Base-by-base conservation (phyloP, 2,797 vertebrate species). In the Neoniphon sammara region DNA sequence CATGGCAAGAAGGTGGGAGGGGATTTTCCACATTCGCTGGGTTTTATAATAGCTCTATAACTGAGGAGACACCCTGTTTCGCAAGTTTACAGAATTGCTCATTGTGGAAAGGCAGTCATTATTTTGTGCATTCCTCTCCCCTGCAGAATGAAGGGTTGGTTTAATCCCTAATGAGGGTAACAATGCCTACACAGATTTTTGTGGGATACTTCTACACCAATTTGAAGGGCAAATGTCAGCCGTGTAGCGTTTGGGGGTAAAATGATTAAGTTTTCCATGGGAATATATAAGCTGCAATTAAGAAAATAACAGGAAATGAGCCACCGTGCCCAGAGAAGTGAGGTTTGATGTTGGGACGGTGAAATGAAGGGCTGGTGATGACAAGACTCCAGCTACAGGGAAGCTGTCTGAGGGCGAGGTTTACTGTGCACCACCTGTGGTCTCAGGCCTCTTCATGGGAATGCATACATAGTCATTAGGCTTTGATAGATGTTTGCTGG, bases 381-480 rank as follows among this genome's bases (percentile, higher is more conserved):
- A 89, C 73, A 44, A 82, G 73, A 62, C 78, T 87, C 67, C 82
- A 79, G 87, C 85, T 62, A 77, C 74, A 65, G 75, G 44, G 67
- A 42, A 57, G 49, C 79, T 70, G 71, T 67, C 72, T 80, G 79
- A 80, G 66, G 78, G 57, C 44, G 70, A 77, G 54, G 58, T 86
- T 83, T 85, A 83, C 39, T 62, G 68, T 53, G 70, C 47, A 49
- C 79, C 83, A 80, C 80, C 78, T 89, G 82, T 66, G 80, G 81
- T 75, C 76, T 6, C 63, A 73, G 61, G 69, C 75, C 66, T 72
- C 34, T 17, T 86, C 66, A 30, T 82, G 80, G 84, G 81, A 88
- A 87, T 18, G 59, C 64, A 55, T 12, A 79, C 68, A 57, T 34
- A 73, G 70, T 89, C 86, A 87, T 90, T 89, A 87, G 75, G 17